Conservation (phyloP, 2,888 invertebrate species). For the Eueremaeus valkanovi region DNA sequence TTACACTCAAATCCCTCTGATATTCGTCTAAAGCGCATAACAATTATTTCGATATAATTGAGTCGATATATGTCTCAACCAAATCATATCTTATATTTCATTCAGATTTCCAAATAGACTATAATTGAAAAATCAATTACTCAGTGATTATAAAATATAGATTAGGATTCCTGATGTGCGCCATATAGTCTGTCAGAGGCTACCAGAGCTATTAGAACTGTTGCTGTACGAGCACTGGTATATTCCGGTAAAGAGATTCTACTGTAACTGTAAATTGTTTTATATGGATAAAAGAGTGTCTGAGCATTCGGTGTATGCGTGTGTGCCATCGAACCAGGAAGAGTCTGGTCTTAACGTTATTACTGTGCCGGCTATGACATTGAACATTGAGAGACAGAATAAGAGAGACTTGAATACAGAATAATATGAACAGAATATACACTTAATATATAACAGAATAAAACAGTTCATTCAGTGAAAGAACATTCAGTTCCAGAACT, state of each 20-base stretch:
- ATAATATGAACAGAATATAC: not conserved
- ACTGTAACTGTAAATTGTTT: not conserved
- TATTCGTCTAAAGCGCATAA: no score
- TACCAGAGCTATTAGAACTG: no score
- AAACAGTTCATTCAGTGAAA: not conserved
- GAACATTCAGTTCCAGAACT: not conserved
- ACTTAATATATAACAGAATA: constrained; percentile 6
- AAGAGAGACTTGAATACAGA: not conserved
- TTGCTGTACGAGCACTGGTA: not conserved
- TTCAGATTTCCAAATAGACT: no score
- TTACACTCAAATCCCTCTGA: no score
- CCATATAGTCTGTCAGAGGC: no score
- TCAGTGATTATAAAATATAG: no score
- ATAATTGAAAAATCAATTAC: no score
- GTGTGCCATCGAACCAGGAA: constrained; percentile 25
- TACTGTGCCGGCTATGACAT: not conserved
- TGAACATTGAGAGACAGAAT: constrained; percentile 20
- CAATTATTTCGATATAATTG: no score
- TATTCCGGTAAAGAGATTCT: not conserved
- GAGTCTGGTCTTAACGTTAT: not conserved
- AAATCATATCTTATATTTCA: no score
- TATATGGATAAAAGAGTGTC: constrained; percentile 17
- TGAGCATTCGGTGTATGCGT: constrained; percentile 12
- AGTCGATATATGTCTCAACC: no score
- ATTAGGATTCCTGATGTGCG: no score